Evolutionary conservation across 2,888 invertebrate species (phyloP).

Genomic region (Drosophila kanekoi): DNA sequence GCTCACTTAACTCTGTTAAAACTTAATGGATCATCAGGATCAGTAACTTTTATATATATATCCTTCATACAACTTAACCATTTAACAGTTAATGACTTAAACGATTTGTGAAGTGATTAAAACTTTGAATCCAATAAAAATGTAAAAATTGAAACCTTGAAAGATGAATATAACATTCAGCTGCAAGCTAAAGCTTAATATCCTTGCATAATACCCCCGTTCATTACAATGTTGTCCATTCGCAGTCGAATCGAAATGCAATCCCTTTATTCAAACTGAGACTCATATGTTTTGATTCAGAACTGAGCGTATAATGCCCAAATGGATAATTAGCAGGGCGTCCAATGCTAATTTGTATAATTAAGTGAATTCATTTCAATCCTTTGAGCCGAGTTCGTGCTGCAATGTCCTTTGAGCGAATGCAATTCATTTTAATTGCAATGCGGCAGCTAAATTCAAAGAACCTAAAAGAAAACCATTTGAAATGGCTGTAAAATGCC

Average conservation of each 20-base stretch:
- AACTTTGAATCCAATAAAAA: neutral
- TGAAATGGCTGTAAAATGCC: conserved; percentile 37
- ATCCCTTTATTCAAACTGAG: neutral
- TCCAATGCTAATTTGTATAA: conserved; percentile 40
- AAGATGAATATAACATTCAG: neutral
- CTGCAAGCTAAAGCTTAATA: too few species aligned
- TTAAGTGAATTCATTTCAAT: conserved; percentile 35
- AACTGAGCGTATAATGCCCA: neutral
- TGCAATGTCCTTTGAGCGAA: conserved; percentile 48
- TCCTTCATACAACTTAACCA: too few species aligned
- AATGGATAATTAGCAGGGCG: conserved; percentile 18
- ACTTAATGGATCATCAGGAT: too few species aligned
- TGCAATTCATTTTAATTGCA: conserved; percentile 76
- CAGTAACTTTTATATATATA: too few species aligned
- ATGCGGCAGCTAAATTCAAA: conserved; percentile 40
- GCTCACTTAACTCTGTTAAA: too few species aligned
- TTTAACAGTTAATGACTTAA: neutral
- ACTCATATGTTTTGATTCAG: conserved; percentile 3
- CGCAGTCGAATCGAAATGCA: neutral
- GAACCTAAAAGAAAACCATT: conserved; percentile 36
- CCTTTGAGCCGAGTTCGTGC: conserved; percentile 37
- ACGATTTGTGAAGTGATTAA: neutral
- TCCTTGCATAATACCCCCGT: neutral
- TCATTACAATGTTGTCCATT: neutral
- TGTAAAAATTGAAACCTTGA: too few species aligned